Evolutionary conservation across 2,888 invertebrate species (phyloP).

Genomic region (Synanthedon formicaeformis): DNA sequence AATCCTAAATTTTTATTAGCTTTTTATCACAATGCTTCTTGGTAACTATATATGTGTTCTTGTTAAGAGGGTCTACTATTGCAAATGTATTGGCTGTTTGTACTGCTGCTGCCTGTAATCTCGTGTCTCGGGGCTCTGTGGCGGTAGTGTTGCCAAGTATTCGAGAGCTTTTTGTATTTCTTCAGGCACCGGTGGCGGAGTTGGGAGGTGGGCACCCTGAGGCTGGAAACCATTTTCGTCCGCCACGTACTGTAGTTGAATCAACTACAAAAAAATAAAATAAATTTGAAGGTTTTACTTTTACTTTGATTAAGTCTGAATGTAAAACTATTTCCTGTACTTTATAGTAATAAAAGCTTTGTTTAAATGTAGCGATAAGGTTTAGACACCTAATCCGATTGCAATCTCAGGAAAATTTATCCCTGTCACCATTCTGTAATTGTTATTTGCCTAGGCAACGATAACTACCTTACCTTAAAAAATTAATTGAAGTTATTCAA

Average conservation of each 20-base stretch:
- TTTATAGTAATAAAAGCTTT: no score
- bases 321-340: no score
- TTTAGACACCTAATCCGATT: no score
- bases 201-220: constrained; percentile 73
- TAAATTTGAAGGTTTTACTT: background rate
- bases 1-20: background rate
- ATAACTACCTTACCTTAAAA: no score
- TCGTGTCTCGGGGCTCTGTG: constrained; percentile 36
- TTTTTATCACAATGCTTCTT: background rate
- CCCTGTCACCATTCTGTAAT: no score
- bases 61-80: background rate
- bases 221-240: constrained; percentile 82
- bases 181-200: constrained; percentile 76
- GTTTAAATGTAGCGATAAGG: no score
- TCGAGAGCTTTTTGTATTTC: constrained; percentile 76
- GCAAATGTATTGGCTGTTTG: background rate
- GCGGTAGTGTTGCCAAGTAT: constrained; percentile 74
- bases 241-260: constrained; percentile 74
- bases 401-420: no score
- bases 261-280: constrained; percentile 40
- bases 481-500: no score
- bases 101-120: constrained; percentile 20
- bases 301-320: no score
- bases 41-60: background rate
- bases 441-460: no score